phyloP scores from a whole-genome alignment of 2,113 vertebrate genomes.

The Pseudonaja textilis region DNA sequence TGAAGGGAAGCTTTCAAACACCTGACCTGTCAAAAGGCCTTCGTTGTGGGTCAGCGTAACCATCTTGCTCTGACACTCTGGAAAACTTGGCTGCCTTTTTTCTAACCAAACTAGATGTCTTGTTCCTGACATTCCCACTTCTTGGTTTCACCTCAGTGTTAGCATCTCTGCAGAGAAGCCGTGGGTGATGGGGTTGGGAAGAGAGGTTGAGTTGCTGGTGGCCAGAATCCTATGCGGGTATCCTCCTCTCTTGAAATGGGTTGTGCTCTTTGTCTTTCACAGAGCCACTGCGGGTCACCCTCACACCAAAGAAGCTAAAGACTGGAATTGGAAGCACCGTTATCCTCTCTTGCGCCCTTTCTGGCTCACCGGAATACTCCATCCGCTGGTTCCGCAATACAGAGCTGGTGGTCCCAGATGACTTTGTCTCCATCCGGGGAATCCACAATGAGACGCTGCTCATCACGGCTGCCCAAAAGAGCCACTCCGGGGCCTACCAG shows the following conservation, averaged over 20 bases:
- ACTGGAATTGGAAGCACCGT: conserved; percentile 97
- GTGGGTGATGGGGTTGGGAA: not conserved
- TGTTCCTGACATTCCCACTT: not conserved
- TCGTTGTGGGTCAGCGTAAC: not conserved
- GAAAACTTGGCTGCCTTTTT: not conserved
- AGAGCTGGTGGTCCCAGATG: conserved; percentile 82
- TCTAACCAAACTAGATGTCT: not conserved
- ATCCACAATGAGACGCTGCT: conserved; percentile 94
- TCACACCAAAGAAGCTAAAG: conserved; percentile 98
- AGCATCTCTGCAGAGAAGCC: not conserved
- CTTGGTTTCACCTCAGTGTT: not conserved
- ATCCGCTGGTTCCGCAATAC: conserved; percentile 98
- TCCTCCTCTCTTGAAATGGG: not conserved
- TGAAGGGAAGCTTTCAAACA: not conserved
- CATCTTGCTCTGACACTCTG: not conserved
- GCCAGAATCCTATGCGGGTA: not conserved
- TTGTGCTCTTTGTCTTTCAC: not conserved
- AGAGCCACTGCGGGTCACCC: conserved; percentile 94
- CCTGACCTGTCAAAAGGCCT: not conserved
- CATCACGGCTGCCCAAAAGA: conserved; percentile 94
- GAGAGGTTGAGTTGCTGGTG: not conserved
- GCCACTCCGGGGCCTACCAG: conserved; percentile 96
- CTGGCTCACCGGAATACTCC: conserved; percentile 89
- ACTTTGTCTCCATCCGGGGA: conserved; percentile 95
- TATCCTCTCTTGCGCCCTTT: conserved; percentile 92